Base-by-base conservation (phyloP, 2,888 invertebrate genomes). In the Temnothorax ravouxi region DNA sequence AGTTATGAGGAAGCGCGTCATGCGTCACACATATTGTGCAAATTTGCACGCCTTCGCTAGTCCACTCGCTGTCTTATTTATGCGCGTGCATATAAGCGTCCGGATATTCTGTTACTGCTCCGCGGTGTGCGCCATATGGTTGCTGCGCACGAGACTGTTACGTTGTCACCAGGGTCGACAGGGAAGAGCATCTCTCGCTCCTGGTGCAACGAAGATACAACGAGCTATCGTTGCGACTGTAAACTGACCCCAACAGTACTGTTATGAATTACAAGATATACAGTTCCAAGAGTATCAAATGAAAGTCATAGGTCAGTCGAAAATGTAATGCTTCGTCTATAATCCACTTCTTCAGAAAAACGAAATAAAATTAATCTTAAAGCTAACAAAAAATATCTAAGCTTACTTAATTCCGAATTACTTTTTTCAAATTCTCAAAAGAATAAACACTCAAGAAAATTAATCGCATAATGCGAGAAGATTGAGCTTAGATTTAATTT, bases 1-100 rank as follows among this genome's bases (percentile, higher is more conserved):
- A 80, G 79, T 80, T 80, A 80, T 61, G 71, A 80, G 79, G 79
- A 80, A 80, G 79, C 71, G 71, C 79, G 59, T 80, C 79, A 71
- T 80, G 79, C 79, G 69, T 80, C 79, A 80, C 79, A 69, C 79
- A 80, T 71, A 80, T 80, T 71, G 79, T 59, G 79, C 71, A 59
- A 80, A 80, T 80, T 80, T 80, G 69, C 71, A 71, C 71, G 79
- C 59, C 59, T 80, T 59, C 56, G 79, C 79, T 77, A 77, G 69
- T 80, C 79, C 71, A 71, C 79, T 80, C 79, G 47, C 59, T 80
- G 79, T 79, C 71, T 80, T 80, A 71, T 80, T 80, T 80, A 80
- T 80, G 71, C 71, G 71, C 47, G 67, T 34, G 79, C 67, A 67
- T 67, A 56, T 67, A 56, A 79, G 56, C 79, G 67, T 59, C 67